These are phyloP conservation scores for Scophthalmus maximus DNA, from an alignment of 2,113 vertebrate genomes.

Conservation along the genomic window DNA sequence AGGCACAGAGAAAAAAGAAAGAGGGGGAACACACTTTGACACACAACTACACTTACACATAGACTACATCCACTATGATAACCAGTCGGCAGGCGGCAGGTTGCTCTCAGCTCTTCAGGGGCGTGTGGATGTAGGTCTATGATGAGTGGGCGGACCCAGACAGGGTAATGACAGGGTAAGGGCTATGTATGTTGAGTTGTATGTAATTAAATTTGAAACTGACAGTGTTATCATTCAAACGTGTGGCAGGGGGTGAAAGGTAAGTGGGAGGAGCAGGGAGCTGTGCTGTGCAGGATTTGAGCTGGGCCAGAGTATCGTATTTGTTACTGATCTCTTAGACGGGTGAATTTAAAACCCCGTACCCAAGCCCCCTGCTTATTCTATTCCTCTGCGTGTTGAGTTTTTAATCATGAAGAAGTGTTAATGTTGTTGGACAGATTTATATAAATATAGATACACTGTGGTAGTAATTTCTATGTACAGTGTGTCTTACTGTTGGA, in stretches of 20 bases:
- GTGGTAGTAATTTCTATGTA: neutral
- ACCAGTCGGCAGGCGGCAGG: conserved; percentile 59
- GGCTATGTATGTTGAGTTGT: conserved; percentile 68
- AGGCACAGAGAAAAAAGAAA: conserved; percentile 70
- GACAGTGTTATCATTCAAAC: conserved; percentile 70
- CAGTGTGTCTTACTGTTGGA: neutral
- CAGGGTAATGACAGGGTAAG: conserved; percentile 77
- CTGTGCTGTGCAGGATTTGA: conserved; percentile 37
- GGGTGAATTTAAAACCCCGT: conserved; percentile 17
- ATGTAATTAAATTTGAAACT: conserved; percentile 81
- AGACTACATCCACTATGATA: conserved; percentile 58
- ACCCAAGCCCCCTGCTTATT: conserved; percentile 8
- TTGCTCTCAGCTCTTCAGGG: conserved; percentile 44
- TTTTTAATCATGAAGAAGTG: conserved; percentile 10
- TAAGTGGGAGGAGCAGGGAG: conserved; percentile 68
- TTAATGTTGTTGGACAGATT: conserved; percentile 1
- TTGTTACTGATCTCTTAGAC: conserved; percentile 44
- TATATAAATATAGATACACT: neutral
- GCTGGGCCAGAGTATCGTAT: conserved; percentile 33
- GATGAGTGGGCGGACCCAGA: conserved; percentile 78
- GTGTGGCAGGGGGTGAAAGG: conserved; percentile 66
- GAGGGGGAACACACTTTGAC: conserved; percentile 28
- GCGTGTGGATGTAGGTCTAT: conserved; percentile 56
- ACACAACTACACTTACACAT: conserved; percentile 46
- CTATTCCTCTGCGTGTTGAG: neutral